These are phyloP conservation scores for Leucosticte australis DNA, from an alignment of 2,113 vertebrate species.

Conservation along the genomic window DNA sequence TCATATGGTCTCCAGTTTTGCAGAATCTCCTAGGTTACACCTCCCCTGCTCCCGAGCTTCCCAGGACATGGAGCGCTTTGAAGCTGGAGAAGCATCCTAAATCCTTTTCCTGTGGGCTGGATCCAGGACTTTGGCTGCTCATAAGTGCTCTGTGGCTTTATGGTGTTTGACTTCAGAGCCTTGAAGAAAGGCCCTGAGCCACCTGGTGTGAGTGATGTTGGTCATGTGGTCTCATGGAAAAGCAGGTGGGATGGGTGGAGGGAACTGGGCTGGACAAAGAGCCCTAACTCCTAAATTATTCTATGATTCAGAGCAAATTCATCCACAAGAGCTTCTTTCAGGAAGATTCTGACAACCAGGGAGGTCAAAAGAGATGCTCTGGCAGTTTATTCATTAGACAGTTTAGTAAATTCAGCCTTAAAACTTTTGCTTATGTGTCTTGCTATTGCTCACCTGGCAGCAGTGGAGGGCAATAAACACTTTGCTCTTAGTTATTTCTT, in stretches of 20 bases:
- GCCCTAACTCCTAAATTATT: neutral
- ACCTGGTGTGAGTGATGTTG: neutral
- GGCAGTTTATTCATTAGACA: neutral
- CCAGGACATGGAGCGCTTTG: neutral
- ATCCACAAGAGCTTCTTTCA: neutral
- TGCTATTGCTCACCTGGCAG: neutral
- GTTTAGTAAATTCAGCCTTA: neutral
- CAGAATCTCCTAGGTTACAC: neutral
- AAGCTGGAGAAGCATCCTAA: neutral
- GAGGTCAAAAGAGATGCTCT: neutral
- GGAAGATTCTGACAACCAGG: neutral
- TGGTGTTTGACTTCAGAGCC: neutral
- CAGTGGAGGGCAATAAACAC: neutral
- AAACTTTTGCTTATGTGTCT: neutral
- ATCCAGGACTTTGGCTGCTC: neutral
- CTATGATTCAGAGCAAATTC: neutral
- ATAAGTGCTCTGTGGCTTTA: neutral
- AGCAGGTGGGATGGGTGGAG: neutral
- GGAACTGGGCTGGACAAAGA: neutral
- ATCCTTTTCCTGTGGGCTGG: neutral
- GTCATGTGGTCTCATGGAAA: neutral
- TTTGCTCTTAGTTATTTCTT: neutral
- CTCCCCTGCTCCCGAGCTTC: neutral
- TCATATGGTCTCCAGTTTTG: neutral
- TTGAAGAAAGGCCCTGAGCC: neutral